Evolutionary conservation across 2,797 vertebrate species (phyloP).

Genomic region (Avahi laniger): DNA sequence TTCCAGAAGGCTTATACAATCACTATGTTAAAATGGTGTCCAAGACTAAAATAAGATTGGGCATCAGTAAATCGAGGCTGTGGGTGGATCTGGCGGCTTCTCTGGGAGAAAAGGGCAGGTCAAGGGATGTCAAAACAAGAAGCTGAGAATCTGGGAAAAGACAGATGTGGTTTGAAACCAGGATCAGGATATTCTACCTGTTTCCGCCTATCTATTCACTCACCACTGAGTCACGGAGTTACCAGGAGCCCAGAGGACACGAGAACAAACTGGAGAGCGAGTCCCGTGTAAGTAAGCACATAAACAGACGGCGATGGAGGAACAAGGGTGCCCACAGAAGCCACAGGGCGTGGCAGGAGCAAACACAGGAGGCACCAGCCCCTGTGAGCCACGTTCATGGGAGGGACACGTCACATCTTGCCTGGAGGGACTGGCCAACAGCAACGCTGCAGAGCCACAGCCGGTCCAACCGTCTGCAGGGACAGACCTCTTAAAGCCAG

Average conservation of each 20-base stretch:
- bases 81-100: not conserved
- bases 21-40: not conserved
- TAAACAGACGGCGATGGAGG: rapidly evolving
- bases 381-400: rapidly evolving
- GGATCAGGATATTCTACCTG: not conserved
- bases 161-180: too few relatives aligned
- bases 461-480: rapidly evolving
- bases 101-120: not conserved
- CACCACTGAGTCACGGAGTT: rapidly evolving
- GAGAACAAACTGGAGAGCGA: not conserved
- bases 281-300: not conserved
- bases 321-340: not conserved
- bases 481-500: not conserved
- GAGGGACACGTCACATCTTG: not conserved
- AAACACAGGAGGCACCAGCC: not conserved
- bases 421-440: not conserved
- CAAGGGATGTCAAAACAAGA: not conserved
- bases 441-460: not conserved
- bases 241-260: not conserved
- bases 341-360: not conserved
- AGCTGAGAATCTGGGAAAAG: not conserved
- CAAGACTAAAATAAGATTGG: too few relatives aligned
- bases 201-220: rapidly evolving
- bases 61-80: not conserved
- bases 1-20: not conserved